phyloP scores from a whole-genome alignment of 1,140 invertebrate genomes.

The Leptestheria dahalacensis region DNA sequence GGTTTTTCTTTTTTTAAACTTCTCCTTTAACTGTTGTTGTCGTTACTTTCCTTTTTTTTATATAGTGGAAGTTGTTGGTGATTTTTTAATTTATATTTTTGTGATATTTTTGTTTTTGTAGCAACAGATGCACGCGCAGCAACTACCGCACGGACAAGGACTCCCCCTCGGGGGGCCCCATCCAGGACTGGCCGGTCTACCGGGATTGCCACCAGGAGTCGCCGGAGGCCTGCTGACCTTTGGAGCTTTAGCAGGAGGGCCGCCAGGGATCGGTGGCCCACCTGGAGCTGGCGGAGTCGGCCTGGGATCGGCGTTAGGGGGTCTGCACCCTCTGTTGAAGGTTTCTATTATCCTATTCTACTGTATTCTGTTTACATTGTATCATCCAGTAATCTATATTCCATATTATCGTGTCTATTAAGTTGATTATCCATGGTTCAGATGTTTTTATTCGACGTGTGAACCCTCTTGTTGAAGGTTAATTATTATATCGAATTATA shows the following conservation, averaged over 20 bases:
- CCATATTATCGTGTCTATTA: not conserved
- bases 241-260: conserved; percentile 10
- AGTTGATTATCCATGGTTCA: too few species aligned
- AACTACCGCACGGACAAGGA: conserved; percentile 28
- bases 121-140: conserved; percentile 39
- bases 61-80: too few species aligned
- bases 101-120: conserved; percentile 17
- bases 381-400: not conserved
- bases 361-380: too few species aligned
- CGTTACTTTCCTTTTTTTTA: too few species aligned
- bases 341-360: not conserved
- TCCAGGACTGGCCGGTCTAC: conserved; percentile 25
- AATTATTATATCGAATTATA: too few species aligned
- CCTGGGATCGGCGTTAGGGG: conserved; percentile 11
- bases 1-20: too few species aligned
- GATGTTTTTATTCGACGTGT: too few species aligned
- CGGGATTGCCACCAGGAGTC: conserved; percentile 20
- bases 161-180: conserved; percentile 29
- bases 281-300: conserved; percentile 11
- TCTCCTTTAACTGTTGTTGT: too few species aligned
- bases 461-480: too few species aligned
- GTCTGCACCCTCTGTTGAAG: conserved; percentile 19
- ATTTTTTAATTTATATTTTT: too few species aligned
- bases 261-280: conserved; percentile 4
- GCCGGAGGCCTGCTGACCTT: conserved; percentile 14